Evolutionary conservation across 2,797 vertebrate species (phyloP).

Genomic region (Poeciliopsis paucimaculata): DNA sequence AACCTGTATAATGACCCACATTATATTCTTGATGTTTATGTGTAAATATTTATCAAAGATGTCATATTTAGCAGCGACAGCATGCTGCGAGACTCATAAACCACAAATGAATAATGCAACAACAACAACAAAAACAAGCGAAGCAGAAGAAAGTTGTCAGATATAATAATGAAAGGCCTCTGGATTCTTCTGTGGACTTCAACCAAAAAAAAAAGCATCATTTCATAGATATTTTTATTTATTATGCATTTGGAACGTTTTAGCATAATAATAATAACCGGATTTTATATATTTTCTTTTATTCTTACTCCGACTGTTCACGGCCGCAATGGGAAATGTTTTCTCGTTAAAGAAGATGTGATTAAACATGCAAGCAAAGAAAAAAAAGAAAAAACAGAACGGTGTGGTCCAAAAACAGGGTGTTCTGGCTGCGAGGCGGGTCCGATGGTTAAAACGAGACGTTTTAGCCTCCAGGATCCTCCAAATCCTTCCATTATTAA

Average conservation of each 20-base stretch:
- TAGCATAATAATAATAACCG: slow-evolving; percentile 17
- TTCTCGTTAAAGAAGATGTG: not conserved
- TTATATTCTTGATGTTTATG: slow-evolving; percentile 59
- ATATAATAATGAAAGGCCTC: slow-evolving; percentile 13
- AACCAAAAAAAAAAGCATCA: not conserved
- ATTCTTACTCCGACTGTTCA: slow-evolving; percentile 27
- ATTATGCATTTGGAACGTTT: slow-evolving; percentile 33
- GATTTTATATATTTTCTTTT: slow-evolving; percentile 18
- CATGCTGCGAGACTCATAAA: slow-evolving; percentile 17
- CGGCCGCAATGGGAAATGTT: not conserved
- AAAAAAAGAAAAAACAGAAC: too few species aligned
- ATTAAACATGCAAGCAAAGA: not conserved
- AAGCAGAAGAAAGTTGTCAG: slow-evolving; percentile 9
- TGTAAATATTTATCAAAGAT: slow-evolving; percentile 61
- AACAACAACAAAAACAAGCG: not conserved
- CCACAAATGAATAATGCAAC: slow-evolving; percentile 1
- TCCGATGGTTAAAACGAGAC: not conserved
- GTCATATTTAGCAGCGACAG: slow-evolving; percentile 33
- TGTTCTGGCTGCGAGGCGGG: not conserved
- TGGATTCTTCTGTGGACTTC: slow-evolving; percentile 26
- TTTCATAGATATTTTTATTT: slow-evolving; percentile 31
- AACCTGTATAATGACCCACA: slow-evolving; percentile 52
- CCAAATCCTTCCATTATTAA: slow-evolving; percentile 37
- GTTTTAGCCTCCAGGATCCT: slow-evolving; percentile 21
- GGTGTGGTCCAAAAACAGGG: not conserved